phyloP scores from a whole-genome alignment of 2,113 vertebrate species.

The Zosterops lateralis region DNA sequence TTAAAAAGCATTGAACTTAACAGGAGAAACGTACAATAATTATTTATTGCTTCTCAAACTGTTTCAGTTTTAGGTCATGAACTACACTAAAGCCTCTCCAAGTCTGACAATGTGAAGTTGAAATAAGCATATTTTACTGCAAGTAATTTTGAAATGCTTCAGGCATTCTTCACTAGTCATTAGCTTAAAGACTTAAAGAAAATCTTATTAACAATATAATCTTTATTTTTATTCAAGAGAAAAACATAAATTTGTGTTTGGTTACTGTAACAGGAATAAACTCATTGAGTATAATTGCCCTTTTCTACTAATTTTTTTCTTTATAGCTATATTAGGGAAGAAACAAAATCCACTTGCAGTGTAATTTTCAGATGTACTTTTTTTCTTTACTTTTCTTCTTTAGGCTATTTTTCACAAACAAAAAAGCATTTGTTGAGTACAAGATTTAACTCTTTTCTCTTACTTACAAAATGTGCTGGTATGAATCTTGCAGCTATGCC shows the following conservation, averaged over 20 bases:
- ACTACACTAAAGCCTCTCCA: background rate
- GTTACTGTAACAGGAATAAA: background rate
- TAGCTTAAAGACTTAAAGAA: background rate
- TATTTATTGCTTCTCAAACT: background rate
- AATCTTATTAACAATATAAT: background rate
- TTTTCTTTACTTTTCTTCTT: background rate
- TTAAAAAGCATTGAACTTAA: background rate
- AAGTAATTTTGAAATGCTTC: background rate
- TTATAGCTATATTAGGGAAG: background rate
- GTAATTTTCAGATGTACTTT: background rate
- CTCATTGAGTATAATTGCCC: background rate
- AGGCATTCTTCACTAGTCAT: background rate
- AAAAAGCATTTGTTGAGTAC: background rate
- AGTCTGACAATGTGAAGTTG: background rate
- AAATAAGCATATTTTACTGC: background rate
- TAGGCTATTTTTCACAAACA: background rate
- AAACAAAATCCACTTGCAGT: background rate
- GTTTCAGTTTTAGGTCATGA: background rate
- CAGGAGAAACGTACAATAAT: background rate
- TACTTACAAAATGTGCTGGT: background rate
- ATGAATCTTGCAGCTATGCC: background rate
- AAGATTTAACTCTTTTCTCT: background rate
- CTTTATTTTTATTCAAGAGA: background rate
- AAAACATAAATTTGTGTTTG: background rate
- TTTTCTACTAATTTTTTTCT: background rate